phyloP scores from a whole-genome alignment of 1,140 invertebrate genomes.

The Bactericera cockerelli region DNA sequence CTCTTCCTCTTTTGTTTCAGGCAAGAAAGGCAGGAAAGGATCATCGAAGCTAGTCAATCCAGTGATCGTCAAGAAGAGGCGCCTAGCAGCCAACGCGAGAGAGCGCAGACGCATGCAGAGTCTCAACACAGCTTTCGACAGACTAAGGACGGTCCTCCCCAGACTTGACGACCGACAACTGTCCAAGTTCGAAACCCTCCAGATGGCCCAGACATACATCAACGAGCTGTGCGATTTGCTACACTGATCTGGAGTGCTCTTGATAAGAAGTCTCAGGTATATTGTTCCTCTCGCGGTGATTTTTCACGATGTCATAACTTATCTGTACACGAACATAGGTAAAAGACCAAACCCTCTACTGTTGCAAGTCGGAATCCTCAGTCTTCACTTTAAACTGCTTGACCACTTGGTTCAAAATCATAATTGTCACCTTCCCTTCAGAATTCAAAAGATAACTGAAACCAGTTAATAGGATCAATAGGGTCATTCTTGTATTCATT shows the following conservation, averaged over 20 bases:
- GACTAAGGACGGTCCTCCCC: constrained; percentile 72
- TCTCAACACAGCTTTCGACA: constrained; percentile 83
- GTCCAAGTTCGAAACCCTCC: constrained; percentile 90
- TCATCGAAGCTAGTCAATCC: constrained; percentile 48
- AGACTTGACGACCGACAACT: constrained; percentile 78
- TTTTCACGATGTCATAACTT: no score
- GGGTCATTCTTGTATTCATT: no score
- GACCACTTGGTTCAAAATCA: no score
- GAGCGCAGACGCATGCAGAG: constrained; percentile 87
- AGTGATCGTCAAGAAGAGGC: constrained; percentile 57
- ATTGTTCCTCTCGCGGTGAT: no score
- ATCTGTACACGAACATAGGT: no score
- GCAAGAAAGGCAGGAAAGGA: neutral
- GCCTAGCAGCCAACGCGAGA: constrained; percentile 82
- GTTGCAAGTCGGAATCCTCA: no score
- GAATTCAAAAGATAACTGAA: no score
- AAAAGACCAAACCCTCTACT: no score
- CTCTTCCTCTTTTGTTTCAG: neutral
- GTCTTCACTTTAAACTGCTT: no score
- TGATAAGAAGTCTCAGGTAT: no score
- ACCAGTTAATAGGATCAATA: no score
- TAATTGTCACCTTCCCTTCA: no score
- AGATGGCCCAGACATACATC: constrained; percentile 96
- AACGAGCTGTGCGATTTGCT: constrained; percentile 70
- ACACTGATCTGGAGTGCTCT: constrained; percentile 32